These are phyloP conservation scores for Antennarius striatus DNA, from an alignment of 2,113 vertebrate species.

Conservation along the genomic window DNA sequence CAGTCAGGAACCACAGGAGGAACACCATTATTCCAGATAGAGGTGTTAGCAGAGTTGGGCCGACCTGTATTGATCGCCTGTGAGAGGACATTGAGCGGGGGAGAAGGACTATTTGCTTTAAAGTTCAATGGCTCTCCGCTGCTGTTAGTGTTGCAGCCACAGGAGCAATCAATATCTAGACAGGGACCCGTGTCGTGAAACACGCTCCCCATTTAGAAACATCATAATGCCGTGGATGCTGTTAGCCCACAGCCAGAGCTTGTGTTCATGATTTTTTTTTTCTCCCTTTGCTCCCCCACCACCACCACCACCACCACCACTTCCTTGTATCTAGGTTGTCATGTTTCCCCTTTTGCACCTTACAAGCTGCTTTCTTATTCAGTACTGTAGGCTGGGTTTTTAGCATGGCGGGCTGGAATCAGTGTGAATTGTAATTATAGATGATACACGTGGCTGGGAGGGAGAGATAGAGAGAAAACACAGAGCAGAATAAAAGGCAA, in stretches of 20 bases:
- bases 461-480: constrained; percentile 75
- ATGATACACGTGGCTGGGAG: constrained; percentile 73
- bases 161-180: constrained; percentile 74
- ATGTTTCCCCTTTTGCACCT: constrained; percentile 62
- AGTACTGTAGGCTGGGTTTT: constrained; percentile 61
- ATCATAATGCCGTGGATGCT: constrained; percentile 75
- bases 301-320: too few relatives aligned
- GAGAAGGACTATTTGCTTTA: constrained; percentile 81
- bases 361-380: constrained; percentile 68
- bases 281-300: constrained; percentile 17
- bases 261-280: constrained; percentile 45
- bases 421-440: constrained; percentile 77
- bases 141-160: constrained; percentile 76
- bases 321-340: constrained; percentile 51
- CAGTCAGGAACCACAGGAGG: constrained; percentile 60
- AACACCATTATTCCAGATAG: constrained; percentile 71
- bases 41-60: constrained; percentile 64
- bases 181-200: constrained; percentile 76
- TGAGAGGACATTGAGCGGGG: constrained; percentile 73
- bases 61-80: constrained; percentile 70
- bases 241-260: constrained; percentile 60
- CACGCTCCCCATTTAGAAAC: constrained; percentile 80
- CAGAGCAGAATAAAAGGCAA: constrained; percentile 71
- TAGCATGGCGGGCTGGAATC: constrained; percentile 69
- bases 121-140: constrained; percentile 78